Evolutionary conservation across 2,797 vertebrate species (phyloP).

Genomic region (Centroberyx gerrardi): DNA sequence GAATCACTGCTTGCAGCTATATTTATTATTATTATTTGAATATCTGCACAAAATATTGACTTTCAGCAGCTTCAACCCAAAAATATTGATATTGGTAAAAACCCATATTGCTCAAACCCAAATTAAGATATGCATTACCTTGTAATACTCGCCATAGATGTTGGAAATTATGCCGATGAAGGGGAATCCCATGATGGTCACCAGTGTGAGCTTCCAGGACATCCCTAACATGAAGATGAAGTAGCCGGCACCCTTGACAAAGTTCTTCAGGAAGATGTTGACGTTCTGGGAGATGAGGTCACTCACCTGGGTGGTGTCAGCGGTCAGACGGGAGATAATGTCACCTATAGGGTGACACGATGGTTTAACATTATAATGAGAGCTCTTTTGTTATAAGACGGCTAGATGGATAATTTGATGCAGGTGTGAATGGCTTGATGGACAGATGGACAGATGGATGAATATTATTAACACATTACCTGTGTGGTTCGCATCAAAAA

Average conservation of each 20-base stretch:
- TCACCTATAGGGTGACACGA: constrained; percentile 85
- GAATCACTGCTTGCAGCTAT: too few relatives aligned
- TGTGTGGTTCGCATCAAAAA: constrained; percentile 97
- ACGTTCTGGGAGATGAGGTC: constrained; percentile 95
- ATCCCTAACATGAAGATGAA: constrained; percentile 95
- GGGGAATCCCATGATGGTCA: constrained; percentile 95
- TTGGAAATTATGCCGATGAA: constrained; percentile 92
- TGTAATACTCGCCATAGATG: constrained; percentile 95
- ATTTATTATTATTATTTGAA: too few relatives aligned
- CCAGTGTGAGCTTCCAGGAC: constrained; percentile 95
- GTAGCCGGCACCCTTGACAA: constrained; percentile 90
- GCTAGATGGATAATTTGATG: constrained; percentile 14
- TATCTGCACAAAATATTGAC: not conserved
- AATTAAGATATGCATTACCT: constrained; percentile 80
- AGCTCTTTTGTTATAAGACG: not conserved
- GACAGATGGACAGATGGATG: not conserved
- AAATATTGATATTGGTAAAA: too few relatives aligned
- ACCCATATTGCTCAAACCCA: too few relatives aligned
- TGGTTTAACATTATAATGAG: not conserved
- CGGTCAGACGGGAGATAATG: constrained; percentile 94
- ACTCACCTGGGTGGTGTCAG: constrained; percentile 96
- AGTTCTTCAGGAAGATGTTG: constrained; percentile 92
- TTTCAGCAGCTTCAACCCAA: too few relatives aligned
- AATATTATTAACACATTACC: constrained; percentile 77
- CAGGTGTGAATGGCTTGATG: not conserved